Evolutionary conservation across 2,888 invertebrate species (phyloP).

Genomic region (Hydrotaea diabolus): DNA sequence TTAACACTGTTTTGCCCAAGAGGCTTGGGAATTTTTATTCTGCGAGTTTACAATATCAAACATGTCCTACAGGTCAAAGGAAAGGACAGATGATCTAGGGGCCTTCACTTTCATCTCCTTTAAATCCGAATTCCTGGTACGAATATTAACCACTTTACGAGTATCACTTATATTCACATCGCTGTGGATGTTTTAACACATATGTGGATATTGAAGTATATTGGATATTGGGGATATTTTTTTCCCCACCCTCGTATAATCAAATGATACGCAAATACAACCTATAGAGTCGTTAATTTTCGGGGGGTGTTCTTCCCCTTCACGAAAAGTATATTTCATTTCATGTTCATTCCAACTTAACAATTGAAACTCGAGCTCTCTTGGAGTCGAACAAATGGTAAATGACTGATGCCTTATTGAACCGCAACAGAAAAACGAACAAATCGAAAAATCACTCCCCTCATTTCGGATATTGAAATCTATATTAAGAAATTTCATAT

Average conservation of each 20-base stretch:
- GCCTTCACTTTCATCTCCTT: too few species aligned
- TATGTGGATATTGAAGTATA: too few species aligned
- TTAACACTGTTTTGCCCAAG: too few species aligned
- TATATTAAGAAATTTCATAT: slow-evolving; percentile 46
- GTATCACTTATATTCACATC: too few species aligned
- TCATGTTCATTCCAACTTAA: neutral
- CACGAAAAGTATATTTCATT: slow-evolving; percentile 1
- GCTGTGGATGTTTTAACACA: too few species aligned
- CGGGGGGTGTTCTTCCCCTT: neutral
- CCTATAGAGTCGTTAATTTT: neutral
- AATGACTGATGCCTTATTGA: neutral
- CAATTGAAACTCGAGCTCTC: slow-evolving; percentile 11
- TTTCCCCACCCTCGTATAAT: neutral
- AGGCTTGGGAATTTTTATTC: too few species aligned
- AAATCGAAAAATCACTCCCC: slow-evolving; percentile 1
- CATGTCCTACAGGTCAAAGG: too few species aligned
- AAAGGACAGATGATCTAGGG: too few species aligned
- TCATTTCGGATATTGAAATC: neutral
- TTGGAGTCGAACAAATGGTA: neutral
- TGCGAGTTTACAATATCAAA: too few species aligned
- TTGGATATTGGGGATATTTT: too few species aligned
- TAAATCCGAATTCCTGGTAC: too few species aligned
- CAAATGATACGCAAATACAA: slow-evolving; percentile 16
- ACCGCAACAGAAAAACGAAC: neutral
- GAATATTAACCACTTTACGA: too few species aligned